phyloP scores from a whole-genome alignment of 2,888 invertebrate genomes.

The Polyploca ridens region DNA sequence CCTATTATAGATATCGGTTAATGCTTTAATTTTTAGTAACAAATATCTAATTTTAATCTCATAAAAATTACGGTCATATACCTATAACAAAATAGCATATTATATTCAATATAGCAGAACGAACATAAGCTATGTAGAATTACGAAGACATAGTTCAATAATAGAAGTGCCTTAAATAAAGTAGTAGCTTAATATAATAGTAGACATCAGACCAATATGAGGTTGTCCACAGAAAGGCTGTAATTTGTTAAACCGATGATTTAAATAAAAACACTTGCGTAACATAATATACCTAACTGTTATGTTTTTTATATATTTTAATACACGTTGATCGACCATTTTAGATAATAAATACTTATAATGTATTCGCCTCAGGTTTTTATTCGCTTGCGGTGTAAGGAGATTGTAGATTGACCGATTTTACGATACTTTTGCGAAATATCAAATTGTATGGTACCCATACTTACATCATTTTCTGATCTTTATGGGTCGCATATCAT shows the following conservation, averaged over 20 bases:
- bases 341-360: conserved; percentile 40
- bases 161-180: conserved; percentile 26
- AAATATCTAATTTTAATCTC: too few species aligned
- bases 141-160: conserved; percentile 6
- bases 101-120: background rate
- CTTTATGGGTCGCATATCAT: background rate
- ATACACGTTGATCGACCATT: conserved; percentile 25
- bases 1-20: too few species aligned
- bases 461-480: too few species aligned
- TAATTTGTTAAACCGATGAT: conserved; percentile 62
- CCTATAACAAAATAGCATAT: too few species aligned
- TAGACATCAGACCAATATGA: conserved; percentile 41
- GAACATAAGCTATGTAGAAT: background rate
- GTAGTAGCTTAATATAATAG: conserved; percentile 43
- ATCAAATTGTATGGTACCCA: too few species aligned
- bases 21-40: too few species aligned
- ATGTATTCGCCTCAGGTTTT: conserved; percentile 24
- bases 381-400: conserved; percentile 4
- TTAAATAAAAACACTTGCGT: conserved; percentile 61
- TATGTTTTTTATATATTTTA: conserved; percentile 14
- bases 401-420: conserved; percentile 6
- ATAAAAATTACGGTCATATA: too few species aligned
- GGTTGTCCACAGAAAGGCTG: conserved; percentile 47
- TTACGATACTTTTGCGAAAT: background rate
- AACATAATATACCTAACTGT: conserved; percentile 40